Evolutionary conservation across 2,888 invertebrate species (phyloP), one percentile per base, ranked within the genome.

Genomic region (Thymelicus sylvestris): DNA sequence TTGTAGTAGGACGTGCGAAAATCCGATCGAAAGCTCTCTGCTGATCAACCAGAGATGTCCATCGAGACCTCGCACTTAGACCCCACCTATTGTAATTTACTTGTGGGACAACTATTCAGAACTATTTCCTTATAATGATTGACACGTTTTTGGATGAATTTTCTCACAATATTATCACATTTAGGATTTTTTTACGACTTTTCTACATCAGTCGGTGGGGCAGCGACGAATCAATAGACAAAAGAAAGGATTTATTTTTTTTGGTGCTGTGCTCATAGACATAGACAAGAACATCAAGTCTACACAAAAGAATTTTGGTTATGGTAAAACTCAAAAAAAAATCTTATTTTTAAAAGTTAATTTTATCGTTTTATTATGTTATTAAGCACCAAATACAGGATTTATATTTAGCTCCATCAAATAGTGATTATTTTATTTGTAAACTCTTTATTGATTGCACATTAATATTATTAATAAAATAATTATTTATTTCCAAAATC

Each of bases 191-290:
- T 85, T 83, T 78, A 74, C 74, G 76, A 85, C 87, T 83, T 85
- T 85, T 86, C 81, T 8, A 86, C 85, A 86, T 83, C 79, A 84
- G 77, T 91, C 91, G 90, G 91, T 92, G 90, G 91, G 91, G 88
- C 88, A 89, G 85, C 87, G 84, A 90, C 81, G 86, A 92, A 92
- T 92, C 92, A 92, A 92, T 93, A 93, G 92, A 93, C 91, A 91
- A 90, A 78, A 80, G 79, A 81, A 79, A 79, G 79, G 78, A 77
- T 76, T 78, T 79, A 77, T 79, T 79, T 80, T 78, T 79, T 76
- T 78, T 80, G 75, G 77, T 75, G 72, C 70, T 76, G 68, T 61
- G 70, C 72, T 75, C 68, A 52, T 19, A 66, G 64, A 67, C 80
- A 83, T 80, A 78, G 82, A 81, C 78, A 80, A 80, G 0, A 0